Conservation (phyloP, 1,140 invertebrate genomes). For the Cherax quadricarinatus region DNA sequence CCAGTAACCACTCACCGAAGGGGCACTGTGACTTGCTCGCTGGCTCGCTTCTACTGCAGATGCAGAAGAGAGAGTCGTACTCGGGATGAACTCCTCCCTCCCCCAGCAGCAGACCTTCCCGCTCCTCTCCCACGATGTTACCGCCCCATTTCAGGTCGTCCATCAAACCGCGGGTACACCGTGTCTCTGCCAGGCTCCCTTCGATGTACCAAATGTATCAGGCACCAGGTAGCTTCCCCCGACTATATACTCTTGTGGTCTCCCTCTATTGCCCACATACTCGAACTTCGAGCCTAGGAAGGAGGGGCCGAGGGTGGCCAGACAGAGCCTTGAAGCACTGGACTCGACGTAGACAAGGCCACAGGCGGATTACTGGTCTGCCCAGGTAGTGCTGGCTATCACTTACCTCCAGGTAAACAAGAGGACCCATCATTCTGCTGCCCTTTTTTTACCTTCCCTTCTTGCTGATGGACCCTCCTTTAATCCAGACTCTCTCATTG, state of each 20-base stretch:
- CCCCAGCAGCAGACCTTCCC: not conserved
- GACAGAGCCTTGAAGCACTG: constrained; percentile 54
- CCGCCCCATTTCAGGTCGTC: constrained; percentile 24
- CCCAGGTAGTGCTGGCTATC: constrained; percentile 20
- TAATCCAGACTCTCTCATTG: too few relatives aligned
- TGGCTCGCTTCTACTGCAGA: constrained; percentile 11
- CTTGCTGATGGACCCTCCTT: too few relatives aligned
- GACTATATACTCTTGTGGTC: constrained; percentile 26
- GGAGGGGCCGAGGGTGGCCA: constrained; percentile 44
- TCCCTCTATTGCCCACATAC: constrained; percentile 39
- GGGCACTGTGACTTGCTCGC: constrained; percentile 2
- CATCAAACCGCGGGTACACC: not conserved
- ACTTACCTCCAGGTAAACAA: constrained; percentile 43
- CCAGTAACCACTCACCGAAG: constrained; percentile 19
- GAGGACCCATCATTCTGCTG: not conserved
- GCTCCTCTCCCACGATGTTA: not conserved
- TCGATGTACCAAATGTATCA: not conserved
- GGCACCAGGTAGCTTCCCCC: constrained; percentile 32
- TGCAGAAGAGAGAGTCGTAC: constrained; percentile 2
- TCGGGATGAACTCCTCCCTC: not conserved
- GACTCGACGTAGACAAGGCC: constrained; percentile 42
- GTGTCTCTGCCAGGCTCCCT: not conserved
- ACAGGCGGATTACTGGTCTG: constrained; percentile 30
- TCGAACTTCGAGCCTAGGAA: constrained; percentile 39
- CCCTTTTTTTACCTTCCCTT: too few relatives aligned